A percentile compares a stretch with the other conserved stretches of the same genome.
These are phyloP conservation scores for Bambusicola thoracicus DNA, from an alignment of 2,113 vertebrate genomes.

Conservation along the genomic window DNA sequence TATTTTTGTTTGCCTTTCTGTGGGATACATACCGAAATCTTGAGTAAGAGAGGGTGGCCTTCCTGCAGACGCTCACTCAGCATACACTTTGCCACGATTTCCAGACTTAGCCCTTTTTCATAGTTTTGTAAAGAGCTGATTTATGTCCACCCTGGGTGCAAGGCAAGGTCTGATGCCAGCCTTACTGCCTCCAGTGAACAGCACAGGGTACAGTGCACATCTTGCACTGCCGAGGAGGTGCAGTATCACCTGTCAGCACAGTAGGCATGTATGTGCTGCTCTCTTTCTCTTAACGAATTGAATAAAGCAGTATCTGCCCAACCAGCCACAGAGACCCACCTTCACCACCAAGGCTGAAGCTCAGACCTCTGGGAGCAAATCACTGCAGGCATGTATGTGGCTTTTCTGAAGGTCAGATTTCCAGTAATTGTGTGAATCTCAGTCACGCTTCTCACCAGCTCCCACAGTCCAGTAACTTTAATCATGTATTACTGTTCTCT, in stretches of 20 bases:
- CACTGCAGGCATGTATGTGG: neutral
- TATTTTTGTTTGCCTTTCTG: constrained; percentile 52
- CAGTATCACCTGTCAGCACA: neutral
- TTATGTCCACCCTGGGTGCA: neutral
- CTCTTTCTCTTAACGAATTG: neutral
- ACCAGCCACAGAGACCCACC: neutral
- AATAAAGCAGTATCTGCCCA: neutral
- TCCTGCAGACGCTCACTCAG: constrained; percentile 51
- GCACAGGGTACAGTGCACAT: rapidly evolving
- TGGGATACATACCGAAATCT: constrained; percentile 51
- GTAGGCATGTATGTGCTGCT: rapidly evolving
- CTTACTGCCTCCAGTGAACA: neutral
- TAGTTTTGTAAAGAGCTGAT: constrained; percentile 37
- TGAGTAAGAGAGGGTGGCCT: constrained; percentile 46
- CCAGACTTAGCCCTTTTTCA: neutral
- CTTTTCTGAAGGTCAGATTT: constrained; percentile 12
- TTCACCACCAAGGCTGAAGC: neutral
- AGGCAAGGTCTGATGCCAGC: constrained; percentile 9
- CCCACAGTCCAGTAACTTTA: neutral
- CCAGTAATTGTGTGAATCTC: neutral
- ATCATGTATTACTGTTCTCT: neutral
- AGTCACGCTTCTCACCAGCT: neutral
- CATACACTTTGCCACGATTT: constrained; percentile 52
- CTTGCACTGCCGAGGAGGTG: neutral
- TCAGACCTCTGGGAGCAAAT: neutral